Evolutionary conservation across 2,113 vertebrate species (phyloP), one percentile per base, ranked within the genome.

Genomic region (Trachemys scripta): DNA sequence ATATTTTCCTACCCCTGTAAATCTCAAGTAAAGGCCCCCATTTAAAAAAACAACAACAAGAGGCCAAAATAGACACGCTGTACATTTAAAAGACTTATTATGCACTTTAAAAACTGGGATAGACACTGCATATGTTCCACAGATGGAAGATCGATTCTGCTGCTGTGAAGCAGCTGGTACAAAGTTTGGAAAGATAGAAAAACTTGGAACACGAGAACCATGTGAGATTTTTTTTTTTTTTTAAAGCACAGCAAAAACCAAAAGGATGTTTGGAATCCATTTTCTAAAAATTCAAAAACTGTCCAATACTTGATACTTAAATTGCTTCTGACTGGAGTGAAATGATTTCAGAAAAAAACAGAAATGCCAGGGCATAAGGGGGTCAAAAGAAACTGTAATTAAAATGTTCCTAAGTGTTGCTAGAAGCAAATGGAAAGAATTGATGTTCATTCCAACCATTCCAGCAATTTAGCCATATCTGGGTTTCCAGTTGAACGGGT

Each of bases 141-240:
- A 86, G 91, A 79, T 0, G 2, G 51, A 65, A 76, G 57, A 31
- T 2, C 13, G 76, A 89, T 0, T 0, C 20, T 84, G 49, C 1
- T 1, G 57, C 57, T 94, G 62, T 80, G 24, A 31, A 82, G 80
- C 8, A 27, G 53, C 85, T 78, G 78, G 62, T 65, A 82, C 57
- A 90, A 57, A 94, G 82, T 12, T 27, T 82, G 17, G 54, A 85
- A 94, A 91, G 81, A 19, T 24, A 51, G 16, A 49, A 19, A 35
- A 42, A 50, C 42, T 50, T 83, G 65, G 81, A 84, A 90, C 81
- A 51, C 57, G 17, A 54, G 65, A 27, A 53, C 65, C n/a, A 50
- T 19, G 31, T 29, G 72, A 54, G 47, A 49, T 27, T 17, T 6
- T 76, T 19, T 50, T 53, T 53, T 20, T 53, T 3, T 22, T 54